Percentiles rank a stretch among this genome's conserved stretches.
phyloP scores from a whole-genome alignment of 2,888 invertebrate species.

The Chromoteleia sp. region DNA sequence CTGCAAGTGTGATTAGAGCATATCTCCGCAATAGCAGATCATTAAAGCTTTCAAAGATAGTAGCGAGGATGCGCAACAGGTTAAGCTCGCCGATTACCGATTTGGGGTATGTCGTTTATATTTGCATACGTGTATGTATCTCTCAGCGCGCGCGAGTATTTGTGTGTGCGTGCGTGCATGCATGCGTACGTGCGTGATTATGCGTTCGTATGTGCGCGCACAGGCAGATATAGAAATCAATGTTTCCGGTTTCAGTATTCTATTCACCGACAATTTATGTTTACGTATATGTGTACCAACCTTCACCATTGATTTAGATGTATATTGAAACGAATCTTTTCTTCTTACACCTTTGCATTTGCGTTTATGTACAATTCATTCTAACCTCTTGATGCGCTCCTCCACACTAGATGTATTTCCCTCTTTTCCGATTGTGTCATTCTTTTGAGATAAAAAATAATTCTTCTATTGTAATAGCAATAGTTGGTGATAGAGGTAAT shows the following conservation, averaged over 20 bases:
- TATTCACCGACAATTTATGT: slow-evolving; percentile 36
- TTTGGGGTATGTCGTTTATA: slow-evolving; percentile 71
- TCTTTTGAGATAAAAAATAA: too few relatives aligned
- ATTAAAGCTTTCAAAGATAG: slow-evolving; percentile 66
- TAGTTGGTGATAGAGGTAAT: too few relatives aligned
- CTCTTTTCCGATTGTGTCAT: too few relatives aligned
- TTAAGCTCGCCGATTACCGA: slow-evolving; percentile 73
- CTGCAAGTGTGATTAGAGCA: slow-evolving; percentile 33
- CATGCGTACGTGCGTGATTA: too few relatives aligned
- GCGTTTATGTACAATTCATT: neutral
- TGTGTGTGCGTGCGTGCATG: too few relatives aligned
- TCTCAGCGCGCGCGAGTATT: too few relatives aligned
- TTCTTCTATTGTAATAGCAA: too few relatives aligned
- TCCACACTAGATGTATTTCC: too few relatives aligned
- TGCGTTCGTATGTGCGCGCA: slow-evolving; percentile 27
- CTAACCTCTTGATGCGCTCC: too few relatives aligned
- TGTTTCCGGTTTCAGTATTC: slow-evolving; percentile 52
- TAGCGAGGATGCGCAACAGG: slow-evolving; percentile 71
- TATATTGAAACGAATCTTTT: slow-evolving; percentile 8
- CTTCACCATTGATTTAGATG: slow-evolving; percentile 14
- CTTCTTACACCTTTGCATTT: neutral
- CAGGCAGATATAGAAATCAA: slow-evolving; percentile 60
- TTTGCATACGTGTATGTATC: slow-evolving; percentile 39
- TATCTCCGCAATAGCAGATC: slow-evolving; percentile 52
- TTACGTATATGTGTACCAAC: slow-evolving; percentile 29